phyloP scores from a whole-genome alignment of 2,888 invertebrate genomes.

The Eupithecia pulchellata region DNA sequence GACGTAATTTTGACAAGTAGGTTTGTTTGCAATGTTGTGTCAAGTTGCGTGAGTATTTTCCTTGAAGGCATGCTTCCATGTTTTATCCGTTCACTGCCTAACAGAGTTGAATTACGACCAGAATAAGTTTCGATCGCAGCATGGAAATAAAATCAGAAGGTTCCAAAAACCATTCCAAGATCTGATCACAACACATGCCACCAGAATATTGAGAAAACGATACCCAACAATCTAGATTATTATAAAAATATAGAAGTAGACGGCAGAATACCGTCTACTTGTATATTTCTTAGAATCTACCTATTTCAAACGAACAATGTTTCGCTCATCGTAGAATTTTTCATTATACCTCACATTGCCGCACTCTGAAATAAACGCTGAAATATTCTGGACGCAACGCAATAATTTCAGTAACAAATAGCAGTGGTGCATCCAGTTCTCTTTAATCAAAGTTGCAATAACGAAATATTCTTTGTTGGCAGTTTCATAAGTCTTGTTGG shows the following conservation, averaged over 20 bases:
- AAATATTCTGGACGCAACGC: conserved; percentile 29
- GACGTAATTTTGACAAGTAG: too few relatives aligned
- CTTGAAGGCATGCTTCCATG: too few relatives aligned
- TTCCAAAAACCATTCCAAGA: not conserved
- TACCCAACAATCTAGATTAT: not conserved
- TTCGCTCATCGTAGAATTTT: not conserved
- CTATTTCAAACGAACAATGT: conserved; percentile 2
- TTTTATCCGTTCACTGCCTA: too few relatives aligned
- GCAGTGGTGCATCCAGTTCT: conserved; percentile 49
- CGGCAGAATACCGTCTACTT: not conserved
- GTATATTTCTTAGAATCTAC: not conserved
- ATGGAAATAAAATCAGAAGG: not conserved
- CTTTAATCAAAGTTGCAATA: conserved; percentile 69
- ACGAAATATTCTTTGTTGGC: conserved; percentile 51
- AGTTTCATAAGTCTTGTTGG: conserved; percentile 49
- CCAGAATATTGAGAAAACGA: not conserved
- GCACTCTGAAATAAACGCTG: conserved; percentile 32
- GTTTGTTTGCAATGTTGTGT: too few relatives aligned
- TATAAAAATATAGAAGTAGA: too few relatives aligned
- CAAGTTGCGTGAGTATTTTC: too few relatives aligned
- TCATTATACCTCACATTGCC: conserved; percentile 25
- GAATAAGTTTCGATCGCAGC: not conserved
- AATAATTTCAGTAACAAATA: conserved; percentile 57
- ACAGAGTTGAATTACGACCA: too few relatives aligned
- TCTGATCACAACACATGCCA: not conserved